Conservation (phyloP, 2,888 invertebrate genomes). For the Bruchidius siliquastri region DNA sequence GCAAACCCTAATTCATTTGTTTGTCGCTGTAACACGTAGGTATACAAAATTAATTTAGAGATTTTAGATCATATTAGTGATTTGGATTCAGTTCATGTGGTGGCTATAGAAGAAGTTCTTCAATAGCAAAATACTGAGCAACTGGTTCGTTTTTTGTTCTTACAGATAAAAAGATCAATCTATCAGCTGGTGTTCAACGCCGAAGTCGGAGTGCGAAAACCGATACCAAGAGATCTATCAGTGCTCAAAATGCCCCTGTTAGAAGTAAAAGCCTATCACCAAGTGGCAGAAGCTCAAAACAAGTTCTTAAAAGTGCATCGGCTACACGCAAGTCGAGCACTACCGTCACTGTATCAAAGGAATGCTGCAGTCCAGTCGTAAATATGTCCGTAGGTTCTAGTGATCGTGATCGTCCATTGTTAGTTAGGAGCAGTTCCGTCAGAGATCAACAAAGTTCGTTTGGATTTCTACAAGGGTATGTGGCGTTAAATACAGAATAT, state of each 20-base stretch:
- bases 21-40: too few species aligned
- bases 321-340: not conserved
- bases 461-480: not conserved
- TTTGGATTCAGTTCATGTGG: too few species aligned
- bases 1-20: too few species aligned
- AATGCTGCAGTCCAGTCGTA: not conserved
- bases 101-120: too few species aligned
- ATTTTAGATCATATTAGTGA: too few species aligned
- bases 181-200: not conserved
- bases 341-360: not conserved
- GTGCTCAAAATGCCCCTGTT: not conserved
- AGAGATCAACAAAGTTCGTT: not conserved
- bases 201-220: not conserved
- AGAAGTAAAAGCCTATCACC: not conserved
- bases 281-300: not conserved
- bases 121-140: too few species aligned
- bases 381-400: not conserved
- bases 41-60: too few species aligned
- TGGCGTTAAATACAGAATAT: not conserved
- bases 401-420: not conserved
- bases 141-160: not conserved
- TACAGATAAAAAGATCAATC: not conserved
- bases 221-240: not conserved
- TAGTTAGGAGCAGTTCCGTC: not conserved
- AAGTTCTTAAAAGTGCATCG: not conserved